Base-by-base conservation (phyloP, 2,797 vertebrate genomes). In the Leuciscus waleckii region DNA sequence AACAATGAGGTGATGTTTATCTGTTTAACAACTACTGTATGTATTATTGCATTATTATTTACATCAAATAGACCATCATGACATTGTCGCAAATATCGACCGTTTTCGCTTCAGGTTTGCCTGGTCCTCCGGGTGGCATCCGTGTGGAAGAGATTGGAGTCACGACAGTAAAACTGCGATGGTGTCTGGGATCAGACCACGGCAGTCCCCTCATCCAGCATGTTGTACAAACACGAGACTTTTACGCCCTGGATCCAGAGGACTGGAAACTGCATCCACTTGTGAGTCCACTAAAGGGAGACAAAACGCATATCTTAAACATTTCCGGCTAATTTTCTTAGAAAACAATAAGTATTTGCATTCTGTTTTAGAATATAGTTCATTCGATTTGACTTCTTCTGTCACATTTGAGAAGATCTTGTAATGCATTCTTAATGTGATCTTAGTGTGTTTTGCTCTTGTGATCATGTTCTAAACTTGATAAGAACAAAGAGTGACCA, bases 231-330 rank as follows among this genome's bases (percentile, higher is more conserved):
- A 96, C 96, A 87, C 95, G 96, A 91, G 96, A 96, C 19, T 95
- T 79, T 85, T 95, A 93, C 89, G 90, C 97, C 77, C 89, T 98
- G 0, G 94, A 95, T 83, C 94, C 96, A 10, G 97, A 99, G 4
- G 97, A 98, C 90, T 99, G 98, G 98, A 99, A 89, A 93, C 97
- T 77, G 96, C 97, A 23, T 97, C 94, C 91, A 98, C 97, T 77
- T 96, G 98, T 99, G 89, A 94, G 96, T 94, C 29, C 69, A 87
- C 16, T 68, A 71, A 84, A 63, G 14, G 23, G 63, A 9, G 41
- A 86, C 82, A 84, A 41, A 23, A 10, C 32, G 39, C 29, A 54
- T n/a, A 17, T 77, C 21, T 68, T 51, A 41, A 56, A 17, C 32
- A 56, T 70, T 56, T n/a, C 23, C 1, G 23, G 29, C 29, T 26